These are phyloP conservation scores for Callosobruchus maculatus DNA, from an alignment of 2,888 invertebrate species.

Conservation along the genomic window DNA sequence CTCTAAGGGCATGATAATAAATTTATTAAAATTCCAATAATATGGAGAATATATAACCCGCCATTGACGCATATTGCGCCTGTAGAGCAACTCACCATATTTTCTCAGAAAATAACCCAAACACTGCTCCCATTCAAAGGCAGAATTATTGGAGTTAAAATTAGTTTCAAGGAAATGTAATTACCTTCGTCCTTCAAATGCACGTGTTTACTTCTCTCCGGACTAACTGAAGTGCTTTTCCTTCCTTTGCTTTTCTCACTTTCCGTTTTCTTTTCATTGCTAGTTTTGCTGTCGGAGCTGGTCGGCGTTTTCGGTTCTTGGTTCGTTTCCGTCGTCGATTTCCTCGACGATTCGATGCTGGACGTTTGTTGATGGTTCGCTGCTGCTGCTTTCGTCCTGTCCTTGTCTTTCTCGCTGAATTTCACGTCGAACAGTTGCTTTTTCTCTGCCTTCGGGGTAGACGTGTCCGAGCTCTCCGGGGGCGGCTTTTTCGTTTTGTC, in stretches of 20 bases:
- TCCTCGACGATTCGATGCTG: conserved; percentile 39
- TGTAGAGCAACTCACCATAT: not conserved
- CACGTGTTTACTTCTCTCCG: conserved; percentile 42
- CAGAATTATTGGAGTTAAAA: not conserved
- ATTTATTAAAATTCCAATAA: too few relatives aligned
- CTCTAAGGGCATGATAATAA: too few relatives aligned
- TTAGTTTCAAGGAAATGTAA: not conserved
- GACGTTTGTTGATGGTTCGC: conserved; percentile 41
- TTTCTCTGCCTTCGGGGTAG: conserved; percentile 26
- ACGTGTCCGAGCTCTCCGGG: conserved; percentile 12
- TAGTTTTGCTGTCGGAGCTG: conserved; percentile 32
- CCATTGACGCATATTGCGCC: too few relatives aligned
- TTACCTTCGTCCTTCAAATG: conserved; percentile 40
- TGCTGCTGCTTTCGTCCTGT: not conserved
- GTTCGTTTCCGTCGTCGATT: conserved; percentile 30
- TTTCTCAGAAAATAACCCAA: not conserved
- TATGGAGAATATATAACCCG: too few relatives aligned
- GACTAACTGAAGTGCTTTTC: conserved; percentile 44
- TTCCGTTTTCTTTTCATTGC: conserved; percentile 25
- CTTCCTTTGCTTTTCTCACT: conserved; percentile 16
- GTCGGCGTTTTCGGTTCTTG: conserved; percentile 39
- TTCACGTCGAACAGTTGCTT: conserved; percentile 38
- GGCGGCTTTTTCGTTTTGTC: not conserved
- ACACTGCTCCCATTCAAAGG: not conserved
- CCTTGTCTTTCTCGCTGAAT: conserved; percentile 19